These are phyloP conservation scores for Pachliopta kotzebuea DNA, from an alignment of 2,888 invertebrate genomes.

Conservation along the genomic window DNA sequence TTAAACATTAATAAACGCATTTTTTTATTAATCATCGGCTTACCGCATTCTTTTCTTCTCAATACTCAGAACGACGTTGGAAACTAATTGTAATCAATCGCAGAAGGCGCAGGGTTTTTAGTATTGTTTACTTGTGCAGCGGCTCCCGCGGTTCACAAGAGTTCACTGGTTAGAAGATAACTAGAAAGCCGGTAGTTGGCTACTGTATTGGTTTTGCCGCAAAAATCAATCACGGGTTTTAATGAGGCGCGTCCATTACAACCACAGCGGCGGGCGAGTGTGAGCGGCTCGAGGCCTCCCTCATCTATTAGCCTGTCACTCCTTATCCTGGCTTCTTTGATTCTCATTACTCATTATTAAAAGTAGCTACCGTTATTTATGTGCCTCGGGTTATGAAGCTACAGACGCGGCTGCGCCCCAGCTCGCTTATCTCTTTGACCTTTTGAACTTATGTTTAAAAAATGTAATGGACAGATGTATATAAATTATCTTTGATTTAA, in stretches of 20 bases:
- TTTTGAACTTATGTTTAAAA: slow-evolving; percentile 16
- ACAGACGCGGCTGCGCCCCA: slow-evolving; percentile 37
- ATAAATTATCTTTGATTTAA: no score
- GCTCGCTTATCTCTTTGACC: slow-evolving; percentile 21
- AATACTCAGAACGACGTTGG: no score
- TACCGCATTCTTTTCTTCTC: no score
- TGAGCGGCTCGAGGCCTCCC: slow-evolving; percentile 39
- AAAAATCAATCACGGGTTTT: slow-evolving; percentile 63
- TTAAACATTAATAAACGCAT: neutral
- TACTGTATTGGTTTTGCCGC: slow-evolving; percentile 62
- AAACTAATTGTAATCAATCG: no score
- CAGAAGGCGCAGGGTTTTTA: neutral
- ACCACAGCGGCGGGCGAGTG: slow-evolving; percentile 42
- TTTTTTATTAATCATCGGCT: no score
- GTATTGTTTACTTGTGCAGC: neutral
- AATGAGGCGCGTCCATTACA: slow-evolving; percentile 57
- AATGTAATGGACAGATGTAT: neutral
- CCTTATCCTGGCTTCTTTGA: slow-evolving; percentile 61
- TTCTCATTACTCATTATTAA: slow-evolving; percentile 73
- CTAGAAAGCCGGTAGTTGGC: slow-evolving; percentile 42
- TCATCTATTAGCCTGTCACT: slow-evolving; percentile 50
- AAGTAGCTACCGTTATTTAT: slow-evolving; percentile 64
- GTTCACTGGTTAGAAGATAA: slow-evolving; percentile 5
- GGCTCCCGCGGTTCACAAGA: neutral
- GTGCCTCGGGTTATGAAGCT: slow-evolving; percentile 38